These are phyloP conservation scores for Leptinotarsa peninsularis DNA, from an alignment of 2,888 invertebrate genomes.

Conservation along the genomic window DNA sequence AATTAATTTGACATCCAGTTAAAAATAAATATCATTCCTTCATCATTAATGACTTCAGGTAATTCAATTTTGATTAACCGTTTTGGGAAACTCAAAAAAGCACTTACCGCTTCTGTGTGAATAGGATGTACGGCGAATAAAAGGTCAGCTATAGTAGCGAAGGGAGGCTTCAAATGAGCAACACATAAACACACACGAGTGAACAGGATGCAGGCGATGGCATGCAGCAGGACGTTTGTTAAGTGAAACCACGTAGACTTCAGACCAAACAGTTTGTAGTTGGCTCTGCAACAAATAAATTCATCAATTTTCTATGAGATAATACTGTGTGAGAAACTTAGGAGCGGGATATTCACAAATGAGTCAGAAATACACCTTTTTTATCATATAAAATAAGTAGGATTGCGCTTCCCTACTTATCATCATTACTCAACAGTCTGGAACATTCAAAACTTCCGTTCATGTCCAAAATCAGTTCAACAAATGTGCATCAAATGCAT, in stretches of 20 bases:
- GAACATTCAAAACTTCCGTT: too few species aligned
- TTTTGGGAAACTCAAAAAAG: background rate
- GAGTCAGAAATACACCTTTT: too few species aligned
- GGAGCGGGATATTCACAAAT: too few species aligned
- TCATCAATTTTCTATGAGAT: background rate
- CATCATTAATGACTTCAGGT: background rate
- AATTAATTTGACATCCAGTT: too few species aligned
- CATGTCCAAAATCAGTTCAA: too few species aligned
- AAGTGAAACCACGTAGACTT: slow-evolving; percentile 84
- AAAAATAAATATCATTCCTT: background rate
- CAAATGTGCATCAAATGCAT: too few species aligned
- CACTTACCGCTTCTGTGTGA: slow-evolving; percentile 87
- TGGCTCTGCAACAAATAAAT: slow-evolving; percentile 71
- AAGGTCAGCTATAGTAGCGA: slow-evolving; percentile 78
- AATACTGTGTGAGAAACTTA: too few species aligned
- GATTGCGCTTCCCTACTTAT: too few species aligned
- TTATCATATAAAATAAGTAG: too few species aligned
- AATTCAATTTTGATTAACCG: background rate
- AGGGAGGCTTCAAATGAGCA: slow-evolving; percentile 76
- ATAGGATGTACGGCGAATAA: slow-evolving; percentile 89
- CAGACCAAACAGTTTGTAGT: slow-evolving; percentile 78
- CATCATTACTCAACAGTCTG: too few species aligned
- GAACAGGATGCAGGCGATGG: slow-evolving; percentile 78
- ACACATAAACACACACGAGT: slow-evolving; percentile 77
- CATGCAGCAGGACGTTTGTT: slow-evolving; percentile 82